phyloP scores from a whole-genome alignment of 1,140 invertebrate species.

The Brachystomella parvula region DNA sequence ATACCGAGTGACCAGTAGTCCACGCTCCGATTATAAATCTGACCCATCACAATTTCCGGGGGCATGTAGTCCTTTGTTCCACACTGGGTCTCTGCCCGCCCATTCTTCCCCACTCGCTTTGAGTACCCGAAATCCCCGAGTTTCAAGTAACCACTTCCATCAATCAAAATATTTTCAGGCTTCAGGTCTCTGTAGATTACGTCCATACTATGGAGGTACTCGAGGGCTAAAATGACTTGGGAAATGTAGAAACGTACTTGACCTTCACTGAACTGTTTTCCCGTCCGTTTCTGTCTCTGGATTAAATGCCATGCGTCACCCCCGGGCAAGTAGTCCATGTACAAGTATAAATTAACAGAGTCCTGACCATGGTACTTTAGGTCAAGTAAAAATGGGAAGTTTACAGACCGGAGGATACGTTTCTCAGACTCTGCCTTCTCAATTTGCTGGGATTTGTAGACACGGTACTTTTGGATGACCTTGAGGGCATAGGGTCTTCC shows the following conservation, averaged over 20 bases:
- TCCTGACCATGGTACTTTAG: slow-evolving; percentile 82
- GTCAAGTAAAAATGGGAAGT: slow-evolving; percentile 73
- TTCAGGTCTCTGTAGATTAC: slow-evolving; percentile 90
- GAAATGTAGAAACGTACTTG: slow-evolving; percentile 77
- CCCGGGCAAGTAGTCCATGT: slow-evolving; percentile 68
- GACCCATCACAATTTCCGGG: slow-evolving; percentile 54
- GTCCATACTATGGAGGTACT: slow-evolving; percentile 86
- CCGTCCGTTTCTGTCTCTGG: slow-evolving; percentile 91
- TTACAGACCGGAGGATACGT: slow-evolving; percentile 65
- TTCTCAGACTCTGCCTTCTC: slow-evolving; percentile 78
- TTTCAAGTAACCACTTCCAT: slow-evolving; percentile 74
- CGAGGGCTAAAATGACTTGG: slow-evolving; percentile 81
- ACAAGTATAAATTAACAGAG: slow-evolving; percentile 91
- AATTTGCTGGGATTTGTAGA: slow-evolving; percentile 76
- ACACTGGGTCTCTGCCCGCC: slow-evolving; percentile 86
- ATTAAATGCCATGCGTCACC: slow-evolving; percentile 71
- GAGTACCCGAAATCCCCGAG: slow-evolving; percentile 83
- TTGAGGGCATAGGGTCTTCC: slow-evolving; percentile 77
- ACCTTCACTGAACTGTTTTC: slow-evolving; percentile 50
- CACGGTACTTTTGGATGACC: slow-evolving; percentile 74
- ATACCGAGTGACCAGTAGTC: slow-evolving; percentile 50
- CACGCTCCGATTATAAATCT: slow-evolving; percentile 60
- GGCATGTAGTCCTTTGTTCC: slow-evolving; percentile 67
- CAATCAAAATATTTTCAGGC: slow-evolving; percentile 92
- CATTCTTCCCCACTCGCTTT: slow-evolving; percentile 66